phyloP scores from a whole-genome alignment of 1,140 invertebrate genomes.

The Caerostris darwini region DNA sequence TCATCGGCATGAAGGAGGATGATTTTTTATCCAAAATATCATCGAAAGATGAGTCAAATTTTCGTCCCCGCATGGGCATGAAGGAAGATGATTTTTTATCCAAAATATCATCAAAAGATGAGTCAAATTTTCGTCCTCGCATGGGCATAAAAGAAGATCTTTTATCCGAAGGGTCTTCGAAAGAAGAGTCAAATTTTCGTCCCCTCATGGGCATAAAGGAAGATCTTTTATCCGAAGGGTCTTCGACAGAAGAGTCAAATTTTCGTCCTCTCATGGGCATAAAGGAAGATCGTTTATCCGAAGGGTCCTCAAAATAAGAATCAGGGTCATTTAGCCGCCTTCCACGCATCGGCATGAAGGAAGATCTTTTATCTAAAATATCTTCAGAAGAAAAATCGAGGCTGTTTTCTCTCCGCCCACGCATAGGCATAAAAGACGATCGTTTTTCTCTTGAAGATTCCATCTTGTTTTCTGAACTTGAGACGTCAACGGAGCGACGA shows the following conservation, averaged over 20 bases:
- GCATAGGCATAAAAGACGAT: slow-evolving; percentile 71
- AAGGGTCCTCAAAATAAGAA: neutral
- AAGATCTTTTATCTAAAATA: slow-evolving; percentile 9
- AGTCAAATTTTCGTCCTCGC: slow-evolving; percentile 47
- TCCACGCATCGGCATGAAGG: slow-evolving; percentile 68
- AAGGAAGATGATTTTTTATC: slow-evolving; percentile 53
- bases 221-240: neutral
- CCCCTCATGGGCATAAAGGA: slow-evolving; percentile 75
- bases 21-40: slow-evolving; percentile 17
- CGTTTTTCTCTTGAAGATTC: neutral
- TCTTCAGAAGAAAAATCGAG: neutral
- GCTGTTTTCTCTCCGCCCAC: slow-evolving; percentile 42
- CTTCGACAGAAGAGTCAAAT: neutral
- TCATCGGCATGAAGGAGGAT: slow-evolving; percentile 60
- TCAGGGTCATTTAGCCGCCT: neutral
- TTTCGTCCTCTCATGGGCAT: slow-evolving; percentile 72
- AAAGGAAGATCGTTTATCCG: slow-evolving; percentile 61
- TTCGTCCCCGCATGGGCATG: slow-evolving; percentile 63
- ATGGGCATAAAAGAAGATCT: slow-evolving; percentile 56
- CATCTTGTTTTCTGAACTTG: neutral
- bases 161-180: neutral
- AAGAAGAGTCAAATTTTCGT: neutral
- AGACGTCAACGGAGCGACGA: neutral
- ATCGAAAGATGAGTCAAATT: neutral
- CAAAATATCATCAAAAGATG: neutral